Evolutionary conservation across 2,888 invertebrate genomes (phyloP).

Genomic region (Drosophila kokeensis): DNA sequence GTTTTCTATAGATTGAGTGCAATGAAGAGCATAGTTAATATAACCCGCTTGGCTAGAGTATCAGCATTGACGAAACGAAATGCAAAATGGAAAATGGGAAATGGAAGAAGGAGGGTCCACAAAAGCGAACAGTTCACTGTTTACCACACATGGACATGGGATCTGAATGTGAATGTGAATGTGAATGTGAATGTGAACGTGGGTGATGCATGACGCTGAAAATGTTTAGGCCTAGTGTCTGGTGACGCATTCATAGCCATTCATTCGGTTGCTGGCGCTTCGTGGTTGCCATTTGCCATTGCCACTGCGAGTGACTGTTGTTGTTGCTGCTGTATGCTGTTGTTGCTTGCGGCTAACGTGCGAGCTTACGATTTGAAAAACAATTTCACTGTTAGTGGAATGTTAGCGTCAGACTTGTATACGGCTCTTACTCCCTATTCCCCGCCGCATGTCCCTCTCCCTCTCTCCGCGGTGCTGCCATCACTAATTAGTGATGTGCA

Average conservation of each 20-base stretch:
- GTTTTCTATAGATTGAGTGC: too few species aligned
- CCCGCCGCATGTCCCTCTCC: neutral
- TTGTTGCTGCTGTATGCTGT: slow-evolving; percentile 15
- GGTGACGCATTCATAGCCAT: slow-evolving; percentile 78
- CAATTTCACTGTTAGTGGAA: slow-evolving; percentile 79
- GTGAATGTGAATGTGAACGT: slow-evolving; percentile 44
- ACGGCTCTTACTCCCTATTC: slow-evolving; percentile 1
- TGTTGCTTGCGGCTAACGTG: slow-evolving; percentile 71
- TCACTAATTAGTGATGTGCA: slow-evolving; percentile 79
- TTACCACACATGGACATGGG: slow-evolving; percentile 76
- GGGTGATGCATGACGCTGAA: slow-evolving; percentile 74
- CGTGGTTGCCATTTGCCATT: slow-evolving; percentile 56
- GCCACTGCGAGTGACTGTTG: slow-evolving; percentile 33
- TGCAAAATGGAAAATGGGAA: neutral
- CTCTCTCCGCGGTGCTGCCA: slow-evolving; percentile 42
- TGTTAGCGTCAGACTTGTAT: slow-evolving; percentile 70
- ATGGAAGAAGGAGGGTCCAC: slow-evolving; percentile 5
- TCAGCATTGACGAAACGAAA: slow-evolving; percentile 37
- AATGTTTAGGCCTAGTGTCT: slow-evolving; percentile 70
- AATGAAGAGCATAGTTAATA: neutral
- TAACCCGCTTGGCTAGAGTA: slow-evolving; percentile 34
- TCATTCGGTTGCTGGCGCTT: slow-evolving; percentile 74
- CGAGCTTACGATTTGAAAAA: slow-evolving; percentile 78
- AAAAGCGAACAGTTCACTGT: slow-evolving; percentile 67
- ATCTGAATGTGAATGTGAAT: slow-evolving; percentile 44